Base-by-base conservation (phyloP, 2,797 vertebrate genomes). In the Karalla daura region DNA sequence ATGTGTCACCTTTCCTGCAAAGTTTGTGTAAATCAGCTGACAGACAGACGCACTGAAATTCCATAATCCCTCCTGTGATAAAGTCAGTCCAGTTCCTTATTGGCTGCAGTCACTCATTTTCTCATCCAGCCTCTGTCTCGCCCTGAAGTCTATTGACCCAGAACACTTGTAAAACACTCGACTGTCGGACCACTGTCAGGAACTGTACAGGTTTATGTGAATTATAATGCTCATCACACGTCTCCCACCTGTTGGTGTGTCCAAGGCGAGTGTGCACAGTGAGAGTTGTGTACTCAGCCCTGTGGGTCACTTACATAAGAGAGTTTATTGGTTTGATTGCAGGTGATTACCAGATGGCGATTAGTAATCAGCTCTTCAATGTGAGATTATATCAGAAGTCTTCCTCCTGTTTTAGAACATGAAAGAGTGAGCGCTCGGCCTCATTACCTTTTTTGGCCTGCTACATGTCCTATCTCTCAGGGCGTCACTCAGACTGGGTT, bases 231-330 rank as follows among this genome's bases (percentile, higher is more conserved):
- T 35, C 17, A 7, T 41, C 13, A 1, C 8, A 15, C 7, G 1
- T 43, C 1, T 32, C 15, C 21, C 54, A 45, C 46, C 59, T 70
- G 79, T 72, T 60, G 45, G 66, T 46, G 55, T 63, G 32, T 73
- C 44, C 23, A 9, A 3, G 27, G 54, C 20, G 21, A 45, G 46
- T 69, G 69, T 13, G 51, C n/a, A 0, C 17, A 23, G 46, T 0
- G 9, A 25, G 30, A 40, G 2, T 47, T 12, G 25, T n/a, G 14
- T 39, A 1, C 9, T 51, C 52, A 41, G n/a, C 36, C 10, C 47
- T 32, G 15, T 30, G 0, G 2, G 30, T 13, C 7, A 4, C 14
- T 71, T 72, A 17, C 49, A 17, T 60, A 59, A 81, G 11, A 1
- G 13, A 4, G 2, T 1, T 24, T 2, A 23, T 33, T 7, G 50